phyloP scores from a whole-genome alignment of 2,888 invertebrate species.

The Craniophora ligustri region DNA sequence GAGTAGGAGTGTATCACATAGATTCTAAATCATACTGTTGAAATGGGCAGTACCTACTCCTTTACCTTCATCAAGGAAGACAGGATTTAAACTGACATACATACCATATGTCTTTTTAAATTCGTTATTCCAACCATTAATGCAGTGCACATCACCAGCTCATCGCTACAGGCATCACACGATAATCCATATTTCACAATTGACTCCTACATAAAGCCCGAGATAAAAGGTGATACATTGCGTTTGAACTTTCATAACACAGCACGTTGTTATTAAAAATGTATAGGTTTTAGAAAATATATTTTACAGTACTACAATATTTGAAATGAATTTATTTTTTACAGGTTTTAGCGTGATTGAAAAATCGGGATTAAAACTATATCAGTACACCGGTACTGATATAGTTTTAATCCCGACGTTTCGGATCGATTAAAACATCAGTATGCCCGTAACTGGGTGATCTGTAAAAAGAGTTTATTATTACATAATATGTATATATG shows the following conservation, averaged over 20 bases:
- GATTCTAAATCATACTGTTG: too few relatives aligned
- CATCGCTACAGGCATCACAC: constrained; percentile 5
- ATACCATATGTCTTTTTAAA: not conserved
- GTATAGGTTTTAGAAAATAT: constrained; percentile 11
- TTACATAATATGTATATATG: too few relatives aligned
- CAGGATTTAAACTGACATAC: not conserved
- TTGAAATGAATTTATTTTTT: not conserved
- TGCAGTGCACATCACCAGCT: not conserved
- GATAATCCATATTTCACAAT: constrained; percentile 36
- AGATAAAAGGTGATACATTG: constrained; percentile 39
- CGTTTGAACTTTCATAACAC: constrained; percentile 11
- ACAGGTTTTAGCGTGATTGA: too few relatives aligned
- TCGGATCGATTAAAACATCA: too few relatives aligned
- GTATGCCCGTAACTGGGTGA: too few relatives aligned
- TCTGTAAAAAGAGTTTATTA: too few relatives aligned
- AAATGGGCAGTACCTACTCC: too few relatives aligned
- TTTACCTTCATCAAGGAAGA: too few relatives aligned
- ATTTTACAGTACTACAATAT: not conserved
- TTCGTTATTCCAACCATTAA: not conserved
- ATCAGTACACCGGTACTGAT: too few relatives aligned
- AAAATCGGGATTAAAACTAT: too few relatives aligned
- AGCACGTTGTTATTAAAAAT: constrained; percentile 21
- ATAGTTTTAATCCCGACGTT: too few relatives aligned
- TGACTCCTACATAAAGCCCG: constrained; percentile 15
- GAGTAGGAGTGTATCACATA: too few relatives aligned